phyloP scores from a whole-genome alignment of 1,140 invertebrate genomes.

The Scaptomyza pallida region DNA sequence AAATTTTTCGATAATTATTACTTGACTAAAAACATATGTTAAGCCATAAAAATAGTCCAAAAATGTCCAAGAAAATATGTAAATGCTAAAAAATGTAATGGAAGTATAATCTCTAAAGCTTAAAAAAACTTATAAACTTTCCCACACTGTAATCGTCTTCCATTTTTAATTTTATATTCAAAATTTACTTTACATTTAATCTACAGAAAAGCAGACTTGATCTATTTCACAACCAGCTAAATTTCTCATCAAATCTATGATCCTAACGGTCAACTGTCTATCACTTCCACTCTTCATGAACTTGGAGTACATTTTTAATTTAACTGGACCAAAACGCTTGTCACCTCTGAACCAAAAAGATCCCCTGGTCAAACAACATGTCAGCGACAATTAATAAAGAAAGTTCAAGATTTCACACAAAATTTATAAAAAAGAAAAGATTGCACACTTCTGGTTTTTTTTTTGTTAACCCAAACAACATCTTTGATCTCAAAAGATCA shows the following conservation, averaged over 20 bases:
- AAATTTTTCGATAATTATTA: background rate
- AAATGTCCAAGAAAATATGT: too few species aligned
- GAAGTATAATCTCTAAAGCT: too few species aligned
- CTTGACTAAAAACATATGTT: background rate
- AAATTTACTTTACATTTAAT: background rate
- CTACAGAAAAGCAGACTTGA: background rate
- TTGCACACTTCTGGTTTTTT: constrained; percentile 53
- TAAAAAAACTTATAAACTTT: background rate
- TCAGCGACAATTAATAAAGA: constrained; percentile 71
- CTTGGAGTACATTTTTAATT: constrained; percentile 12
- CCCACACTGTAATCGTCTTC: background rate
- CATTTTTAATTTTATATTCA: background rate
- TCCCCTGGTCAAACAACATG: constrained; percentile 30
- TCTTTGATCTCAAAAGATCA: constrained; percentile 59
- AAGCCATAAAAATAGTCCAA: background rate
- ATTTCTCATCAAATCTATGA: constrained; percentile 16
- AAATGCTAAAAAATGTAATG: too few species aligned
- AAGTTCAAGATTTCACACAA: constrained; percentile 65
- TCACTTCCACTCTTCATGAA: constrained; percentile 32
- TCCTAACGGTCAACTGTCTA: constrained; percentile 76
- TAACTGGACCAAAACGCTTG: constrained; percentile 65
- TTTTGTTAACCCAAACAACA: constrained; percentile 48
- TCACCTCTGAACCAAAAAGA: constrained; percentile 56
- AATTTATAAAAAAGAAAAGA: constrained; percentile 19
- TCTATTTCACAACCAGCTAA: background rate